Evolutionary conservation across 1,140 invertebrate species (phyloP), one percentile per base, ranked within the genome.

Genomic region (Episyrphus balteatus): DNA sequence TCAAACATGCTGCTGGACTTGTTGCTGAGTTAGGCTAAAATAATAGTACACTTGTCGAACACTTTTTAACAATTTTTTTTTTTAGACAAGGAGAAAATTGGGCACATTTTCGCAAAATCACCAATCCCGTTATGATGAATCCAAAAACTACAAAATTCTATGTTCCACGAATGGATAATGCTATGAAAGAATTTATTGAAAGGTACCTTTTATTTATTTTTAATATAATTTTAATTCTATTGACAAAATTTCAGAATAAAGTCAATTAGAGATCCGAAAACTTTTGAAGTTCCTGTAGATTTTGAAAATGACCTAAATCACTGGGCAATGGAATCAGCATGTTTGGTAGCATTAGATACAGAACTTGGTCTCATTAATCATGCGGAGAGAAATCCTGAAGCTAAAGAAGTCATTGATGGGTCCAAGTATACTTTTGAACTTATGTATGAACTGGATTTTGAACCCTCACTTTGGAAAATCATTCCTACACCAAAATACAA

Each of bases 271-370:
- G 14, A 36, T 36, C 34, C 34, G 34, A 36, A 36, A 3, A 36
- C 34, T n/a, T 36, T 36, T 52, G 73, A 75, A 62, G 62, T 81
- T 46, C 70, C 73, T 3, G 57, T 54, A 1, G 66, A 72, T 48
- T 79, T 81, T 56, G 69, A 74, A 38, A 72, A 73, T 43, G 77
- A 81, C 57, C 63, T 82, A 51, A 78, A 79, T 52, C 74, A 79
- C 58, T 80, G 80, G 77, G 68, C 78, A 10, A 57, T 84, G 17
- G 82, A 85, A 61, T 79, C 76, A 2, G 79, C 83, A 9, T 77
- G 71, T 2, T 61, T 75, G 5, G 74, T 86, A 5, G 79, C 80
- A 17, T 62, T 85, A 41, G 79, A 84, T 13, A 72, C 70, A 12
- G 68, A 80, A n/a, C 61, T 86, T 3, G 79, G 77, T 18, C 81